phyloP scores from a whole-genome alignment of 2,797 vertebrate genomes.

The Pantherophis alleghaniensis region DNA sequence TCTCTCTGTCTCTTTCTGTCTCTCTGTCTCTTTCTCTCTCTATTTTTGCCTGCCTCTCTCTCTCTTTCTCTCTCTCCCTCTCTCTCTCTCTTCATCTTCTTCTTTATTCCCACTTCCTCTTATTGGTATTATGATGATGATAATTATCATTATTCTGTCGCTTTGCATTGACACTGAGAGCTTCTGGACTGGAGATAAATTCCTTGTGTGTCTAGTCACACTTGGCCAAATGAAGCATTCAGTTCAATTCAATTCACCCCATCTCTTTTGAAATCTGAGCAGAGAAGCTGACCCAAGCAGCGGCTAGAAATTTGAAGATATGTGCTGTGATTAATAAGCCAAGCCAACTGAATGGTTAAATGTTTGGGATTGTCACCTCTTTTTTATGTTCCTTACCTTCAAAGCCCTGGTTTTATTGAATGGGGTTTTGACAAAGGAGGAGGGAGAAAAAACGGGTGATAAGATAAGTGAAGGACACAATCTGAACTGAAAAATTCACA shows the following conservation, averaged over 20 bases:
- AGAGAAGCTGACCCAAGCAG: constrained; percentile 4
- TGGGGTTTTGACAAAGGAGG: constrained; percentile 20
- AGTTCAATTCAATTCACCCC: background rate
- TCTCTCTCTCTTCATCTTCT: background rate
- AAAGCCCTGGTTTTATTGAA: constrained; percentile 25
- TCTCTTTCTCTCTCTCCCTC: too few relatives aligned
- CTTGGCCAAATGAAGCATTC: background rate
- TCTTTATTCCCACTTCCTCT: background rate
- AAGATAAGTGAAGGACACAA: constrained; percentile 21
- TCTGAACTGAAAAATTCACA: background rate
- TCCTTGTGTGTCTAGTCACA: background rate
- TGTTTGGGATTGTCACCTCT: background rate
- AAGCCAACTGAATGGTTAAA: constrained; percentile 34
- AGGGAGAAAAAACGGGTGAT: constrained; percentile 1
- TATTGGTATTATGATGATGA: background rate
- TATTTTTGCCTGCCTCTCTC: too few relatives aligned
- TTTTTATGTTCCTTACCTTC: background rate
- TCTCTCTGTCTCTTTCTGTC: too few relatives aligned
- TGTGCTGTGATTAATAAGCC: constrained; percentile 21
- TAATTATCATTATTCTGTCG: background rate
- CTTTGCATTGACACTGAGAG: background rate
- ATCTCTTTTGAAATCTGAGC: constrained; percentile 53
- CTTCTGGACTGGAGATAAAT: background rate
- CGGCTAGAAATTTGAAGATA: background rate
- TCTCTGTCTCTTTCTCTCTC: background rate